Conservation (phyloP, 2,113 vertebrate genomes). For the Rhinoderma darwinii region DNA sequence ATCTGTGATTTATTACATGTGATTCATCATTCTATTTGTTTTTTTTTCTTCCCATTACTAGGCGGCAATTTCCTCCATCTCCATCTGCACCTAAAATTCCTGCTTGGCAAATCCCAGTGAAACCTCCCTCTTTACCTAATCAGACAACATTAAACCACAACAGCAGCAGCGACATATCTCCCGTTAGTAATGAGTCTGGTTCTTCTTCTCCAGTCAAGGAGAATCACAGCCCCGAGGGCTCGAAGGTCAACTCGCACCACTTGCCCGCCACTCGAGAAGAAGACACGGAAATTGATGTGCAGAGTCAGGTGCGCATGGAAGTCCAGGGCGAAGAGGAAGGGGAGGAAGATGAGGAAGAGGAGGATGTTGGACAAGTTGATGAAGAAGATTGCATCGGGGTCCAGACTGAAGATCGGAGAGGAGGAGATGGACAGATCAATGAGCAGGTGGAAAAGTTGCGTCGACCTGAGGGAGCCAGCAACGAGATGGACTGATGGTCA, state of each 20-base stretch:
- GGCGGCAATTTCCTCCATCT: constrained; percentile 94
- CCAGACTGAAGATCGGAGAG: constrained; percentile 89
- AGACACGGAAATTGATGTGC: constrained; percentile 75
- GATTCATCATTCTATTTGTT: background rate
- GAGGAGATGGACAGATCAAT: constrained; percentile 95
- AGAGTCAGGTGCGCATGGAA: constrained; percentile 92
- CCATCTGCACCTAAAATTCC: constrained; percentile 92
- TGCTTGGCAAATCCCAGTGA: constrained; percentile 94
- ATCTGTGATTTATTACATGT: background rate
- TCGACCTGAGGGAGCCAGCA: constrained; percentile 92
- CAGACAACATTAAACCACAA: constrained; percentile 80
- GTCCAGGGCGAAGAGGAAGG: constrained; percentile 88
- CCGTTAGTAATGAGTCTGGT: constrained; percentile 89
- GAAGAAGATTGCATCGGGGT: constrained; percentile 83
- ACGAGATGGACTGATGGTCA: constrained; percentile 77
- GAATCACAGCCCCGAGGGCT: constrained; percentile 81
- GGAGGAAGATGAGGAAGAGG: constrained; percentile 80
- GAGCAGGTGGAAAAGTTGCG: constrained; percentile 96
- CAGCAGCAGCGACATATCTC: constrained; percentile 98
- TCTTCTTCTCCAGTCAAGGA: constrained; percentile 88
- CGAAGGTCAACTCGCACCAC: constrained; percentile 71
- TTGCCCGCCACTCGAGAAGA: constrained; percentile 71
- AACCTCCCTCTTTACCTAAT: constrained; percentile 78
- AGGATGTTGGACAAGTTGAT: constrained; percentile 76
- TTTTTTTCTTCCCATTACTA: constrained; percentile 64